Evolutionary conservation across 92 coral and sea anemone genomes (phyloP).

Genomic region (Siderastrea siderea): DNA sequence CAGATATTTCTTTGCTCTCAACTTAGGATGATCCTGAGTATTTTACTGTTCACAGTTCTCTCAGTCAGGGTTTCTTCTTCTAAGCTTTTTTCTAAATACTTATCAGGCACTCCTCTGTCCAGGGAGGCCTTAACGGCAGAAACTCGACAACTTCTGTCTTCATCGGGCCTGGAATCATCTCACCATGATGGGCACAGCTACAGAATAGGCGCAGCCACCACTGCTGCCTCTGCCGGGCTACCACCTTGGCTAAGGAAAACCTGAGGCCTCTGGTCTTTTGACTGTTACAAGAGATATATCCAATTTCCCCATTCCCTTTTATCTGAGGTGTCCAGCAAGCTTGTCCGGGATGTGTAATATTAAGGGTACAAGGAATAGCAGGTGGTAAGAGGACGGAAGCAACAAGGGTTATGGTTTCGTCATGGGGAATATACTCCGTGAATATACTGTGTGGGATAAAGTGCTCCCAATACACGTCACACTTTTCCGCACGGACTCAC

Average conservation of each 20-base stretch:
- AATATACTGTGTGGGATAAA: conserved; percentile 28
- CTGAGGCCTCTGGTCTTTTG: conserved; percentile 46
- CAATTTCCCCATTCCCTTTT: background rate
- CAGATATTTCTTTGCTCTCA: conserved; percentile 36
- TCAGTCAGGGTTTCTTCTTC: background rate
- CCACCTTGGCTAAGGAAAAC: conserved; percentile 21
- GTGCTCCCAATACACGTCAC: conserved; percentile 5
- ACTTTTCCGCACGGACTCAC: conserved; percentile 4
- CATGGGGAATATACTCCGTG: conserved; percentile 47
- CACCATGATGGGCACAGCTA: background rate
- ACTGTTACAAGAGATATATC: conserved; percentile 46
- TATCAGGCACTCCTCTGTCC: conserved; percentile 15
- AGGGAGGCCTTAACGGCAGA: conserved; percentile 27
- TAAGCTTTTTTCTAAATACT: background rate
- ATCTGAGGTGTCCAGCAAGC: no score
- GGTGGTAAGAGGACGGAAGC: background rate
- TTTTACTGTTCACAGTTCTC: conserved; percentile 15
- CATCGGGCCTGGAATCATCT: background rate
- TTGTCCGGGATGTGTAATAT: no score
- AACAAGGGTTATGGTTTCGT: conserved; percentile 8
- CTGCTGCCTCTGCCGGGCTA: background rate
- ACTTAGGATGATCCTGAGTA: background rate
- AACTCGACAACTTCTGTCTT: conserved; percentile 14
- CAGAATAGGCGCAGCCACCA: background rate
- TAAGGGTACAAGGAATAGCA: no score